phyloP scores from a whole-genome alignment of 2,888 invertebrate genomes.

The Eilema depressum region DNA sequence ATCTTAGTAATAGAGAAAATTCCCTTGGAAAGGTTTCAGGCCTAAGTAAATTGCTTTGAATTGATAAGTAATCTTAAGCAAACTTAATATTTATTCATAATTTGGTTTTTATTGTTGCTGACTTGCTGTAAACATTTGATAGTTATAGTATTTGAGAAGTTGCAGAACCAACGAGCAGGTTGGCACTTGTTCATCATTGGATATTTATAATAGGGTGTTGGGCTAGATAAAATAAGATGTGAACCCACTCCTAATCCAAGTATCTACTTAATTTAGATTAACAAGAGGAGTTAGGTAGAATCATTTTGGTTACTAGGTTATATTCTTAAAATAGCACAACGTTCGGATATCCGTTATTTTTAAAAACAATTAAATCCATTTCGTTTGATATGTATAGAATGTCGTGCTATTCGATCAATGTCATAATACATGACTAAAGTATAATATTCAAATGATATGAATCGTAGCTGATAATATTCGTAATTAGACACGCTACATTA shows the following conservation, averaged over 20 bases:
- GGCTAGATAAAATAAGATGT: too few species aligned
- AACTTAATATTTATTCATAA: not conserved
- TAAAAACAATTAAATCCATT: not conserved
- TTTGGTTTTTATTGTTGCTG: not conserved
- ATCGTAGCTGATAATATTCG: not conserved
- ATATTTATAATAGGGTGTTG: too few species aligned
- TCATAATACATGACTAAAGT: not conserved
- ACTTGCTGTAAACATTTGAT: not conserved
- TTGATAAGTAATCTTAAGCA: constrained; percentile 21
- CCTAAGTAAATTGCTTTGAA: constrained; percentile 27
- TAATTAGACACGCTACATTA: not conserved
- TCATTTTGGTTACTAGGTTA: too few species aligned
- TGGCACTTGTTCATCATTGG: not conserved
- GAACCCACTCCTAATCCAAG: too few species aligned
- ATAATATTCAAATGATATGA: too few species aligned
- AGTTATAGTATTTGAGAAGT: not conserved
- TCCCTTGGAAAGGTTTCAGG: constrained; percentile 15
- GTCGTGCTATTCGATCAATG: not conserved
- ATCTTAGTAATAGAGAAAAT: constrained; percentile 47
- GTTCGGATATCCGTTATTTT: too few species aligned
- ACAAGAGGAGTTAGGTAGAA: too few species aligned
- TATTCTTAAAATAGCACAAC: too few species aligned
- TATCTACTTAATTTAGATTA: too few species aligned
- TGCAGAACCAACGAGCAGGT: not conserved
- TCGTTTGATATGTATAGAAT: not conserved